Evolutionary conservation across 2,888 invertebrate genomes (phyloP).

Genomic region (Iselma pallidipennis): DNA sequence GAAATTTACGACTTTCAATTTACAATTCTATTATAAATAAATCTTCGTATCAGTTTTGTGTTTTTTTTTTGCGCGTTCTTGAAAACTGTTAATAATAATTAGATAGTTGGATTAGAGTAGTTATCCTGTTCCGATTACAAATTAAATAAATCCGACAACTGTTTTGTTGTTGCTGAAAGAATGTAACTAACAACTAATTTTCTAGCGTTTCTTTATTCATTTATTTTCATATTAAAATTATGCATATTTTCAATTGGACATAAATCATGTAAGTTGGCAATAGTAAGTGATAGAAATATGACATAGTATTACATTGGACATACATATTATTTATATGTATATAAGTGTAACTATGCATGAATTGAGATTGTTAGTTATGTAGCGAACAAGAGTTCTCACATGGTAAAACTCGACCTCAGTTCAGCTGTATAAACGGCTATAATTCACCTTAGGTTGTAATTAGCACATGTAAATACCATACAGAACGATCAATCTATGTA

Average conservation of each 20-base stretch:
- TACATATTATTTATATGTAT: background rate
- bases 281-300: slow-evolving; percentile 20
- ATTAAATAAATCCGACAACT: no score
- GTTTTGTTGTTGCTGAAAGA: no score
- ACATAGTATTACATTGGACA: slow-evolving; percentile 10
- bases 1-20: no score
- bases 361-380: slow-evolving; percentile 34
- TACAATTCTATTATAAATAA: no score
- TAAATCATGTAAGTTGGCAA: slow-evolving; percentile 7
- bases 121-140: no score
- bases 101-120: no score
- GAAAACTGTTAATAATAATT: no score
- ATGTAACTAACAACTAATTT: no score
- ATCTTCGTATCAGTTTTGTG: no score
- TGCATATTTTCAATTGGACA: slow-evolving; percentile 8
- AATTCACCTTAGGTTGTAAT: slow-evolving; percentile 36
- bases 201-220: background rate
- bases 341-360: slow-evolving; percentile 12
- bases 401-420: slow-evolving; percentile 22
- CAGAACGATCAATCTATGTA: slow-evolving; percentile 43
- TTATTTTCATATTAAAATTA: background rate
- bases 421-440: slow-evolving; percentile 14
- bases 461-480: slow-evolving; percentile 46
- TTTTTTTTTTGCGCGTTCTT: no score
- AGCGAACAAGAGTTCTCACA: slow-evolving; percentile 34